Conservation (phyloP, 2,797 vertebrate species). For the Masticophis lateralis region DNA sequence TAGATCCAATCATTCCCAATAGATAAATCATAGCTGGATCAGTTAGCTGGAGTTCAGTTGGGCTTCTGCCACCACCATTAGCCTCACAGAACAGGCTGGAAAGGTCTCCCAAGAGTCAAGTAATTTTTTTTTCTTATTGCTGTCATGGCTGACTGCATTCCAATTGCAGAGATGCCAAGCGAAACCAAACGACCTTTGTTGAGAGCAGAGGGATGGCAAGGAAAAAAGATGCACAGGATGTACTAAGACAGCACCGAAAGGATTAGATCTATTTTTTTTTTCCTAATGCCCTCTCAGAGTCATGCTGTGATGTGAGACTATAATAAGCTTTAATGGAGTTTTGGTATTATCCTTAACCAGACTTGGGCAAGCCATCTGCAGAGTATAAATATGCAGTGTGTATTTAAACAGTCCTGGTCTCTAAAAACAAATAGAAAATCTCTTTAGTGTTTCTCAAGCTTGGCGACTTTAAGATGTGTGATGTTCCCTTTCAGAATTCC, state of each 20-base stretch:
- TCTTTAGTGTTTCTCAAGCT: not conserved
- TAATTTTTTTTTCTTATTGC: conserved; percentile 15
- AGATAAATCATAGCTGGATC: conserved; percentile 9
- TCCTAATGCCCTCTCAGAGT: not conserved
- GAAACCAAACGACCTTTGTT: not conserved
- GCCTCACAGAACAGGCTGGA: conserved; percentile 22
- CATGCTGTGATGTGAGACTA: not conserved
- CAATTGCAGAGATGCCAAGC: conserved; percentile 13
- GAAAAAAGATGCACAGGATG: conserved; percentile 47
- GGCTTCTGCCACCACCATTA: conserved; percentile 19
- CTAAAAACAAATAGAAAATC: not conserved
- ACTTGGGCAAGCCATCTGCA: not conserved
- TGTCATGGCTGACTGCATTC: conserved; percentile 25
- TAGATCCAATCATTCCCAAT: not conserved
- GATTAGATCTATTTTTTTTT: not conserved
- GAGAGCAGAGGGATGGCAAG: not conserved
- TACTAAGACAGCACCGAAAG: conserved; percentile 35
- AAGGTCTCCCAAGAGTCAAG: not conserved
- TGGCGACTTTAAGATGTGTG: not conserved
- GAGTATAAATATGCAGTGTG: not conserved
- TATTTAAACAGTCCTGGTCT: not conserved
- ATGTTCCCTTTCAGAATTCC: not conserved
- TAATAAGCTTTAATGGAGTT: not conserved
- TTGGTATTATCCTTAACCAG: not conserved
- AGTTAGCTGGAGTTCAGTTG: not conserved